Conservation (phyloP, 2,888 invertebrate genomes). For the Eupithecia inturbata region DNA sequence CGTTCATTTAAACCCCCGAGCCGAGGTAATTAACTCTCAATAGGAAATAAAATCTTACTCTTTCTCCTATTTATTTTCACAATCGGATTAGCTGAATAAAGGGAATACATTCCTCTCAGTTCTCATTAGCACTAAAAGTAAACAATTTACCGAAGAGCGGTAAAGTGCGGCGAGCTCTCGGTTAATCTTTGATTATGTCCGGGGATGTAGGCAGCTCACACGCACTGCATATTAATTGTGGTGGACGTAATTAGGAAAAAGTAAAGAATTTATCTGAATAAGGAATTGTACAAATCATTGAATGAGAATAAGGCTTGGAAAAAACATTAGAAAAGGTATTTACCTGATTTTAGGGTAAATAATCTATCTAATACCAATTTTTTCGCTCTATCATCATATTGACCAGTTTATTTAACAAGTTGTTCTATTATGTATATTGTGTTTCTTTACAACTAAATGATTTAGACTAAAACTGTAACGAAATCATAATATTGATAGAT, state of each 20-base stretch:
- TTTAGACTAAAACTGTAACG: too few species aligned
- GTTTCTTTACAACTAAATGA: too few species aligned
- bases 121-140: conserved; percentile 35
- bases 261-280: background rate
- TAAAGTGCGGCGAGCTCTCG: conserved; percentile 41
- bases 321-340: too few species aligned
- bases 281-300: too few species aligned
- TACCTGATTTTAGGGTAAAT: too few species aligned
- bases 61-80: background rate
- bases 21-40: background rate
- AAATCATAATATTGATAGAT: too few species aligned
- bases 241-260: conserved; percentile 23
- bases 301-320: too few species aligned
- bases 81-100: conserved; percentile 20
- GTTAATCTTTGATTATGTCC: conserved; percentile 46
- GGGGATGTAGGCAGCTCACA: conserved; percentile 38
- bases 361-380: too few species aligned
- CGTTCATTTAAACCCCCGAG: background rate
- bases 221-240: conserved; percentile 36
- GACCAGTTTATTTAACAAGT: too few species aligned
- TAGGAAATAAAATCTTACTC: background rate
- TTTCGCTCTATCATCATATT: too few species aligned
- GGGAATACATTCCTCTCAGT: conserved; percentile 27
- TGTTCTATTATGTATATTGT: too few species aligned
- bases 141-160: conserved; percentile 38